Base-by-base conservation (phyloP, 2,888 invertebrate genomes). In the Catocala sponsa region DNA sequence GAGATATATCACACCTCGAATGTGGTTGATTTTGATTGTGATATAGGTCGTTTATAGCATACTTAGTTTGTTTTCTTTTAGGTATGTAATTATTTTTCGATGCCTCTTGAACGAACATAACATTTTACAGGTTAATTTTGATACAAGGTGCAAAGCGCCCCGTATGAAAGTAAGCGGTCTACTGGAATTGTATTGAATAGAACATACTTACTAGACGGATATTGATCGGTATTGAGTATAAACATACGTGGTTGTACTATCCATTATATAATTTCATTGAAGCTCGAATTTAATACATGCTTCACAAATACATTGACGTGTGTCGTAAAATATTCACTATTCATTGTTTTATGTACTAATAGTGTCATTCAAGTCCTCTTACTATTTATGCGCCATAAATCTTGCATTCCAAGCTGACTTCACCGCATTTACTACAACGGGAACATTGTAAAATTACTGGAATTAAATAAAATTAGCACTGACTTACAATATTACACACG, bases 331-430 rank as follows among this genome's bases (percentile, higher is more conserved):
- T 52, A 55, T 64, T 59, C 44, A 61, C 15, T 35, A 57, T 57
- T 59, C 58, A 68, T 55, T 65, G 50, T 63, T 59, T 62, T 48
- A 63, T 15, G 41, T 42, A 50, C 52, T 51, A 60, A 57, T 60
- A 56, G 50, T 56, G 59, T 56, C 46, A 56, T 52, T 60, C 54
- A 67, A 50, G 33, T 42, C 47, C 9, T 58, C 38, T 44, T 12
- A 12, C 46, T 35, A 51, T 38, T 57, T 57, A 52, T 57, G 51
- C 44, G 51, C 46, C 10, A 58, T 58, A 58, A 51, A 51, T 58
- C 44, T 44, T 51, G 15, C 43, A 15, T 13, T 35, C 44, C 35
- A 35, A 25, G 25, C 25, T 25, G 12, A 53, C 47, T 46, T 58
- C 32, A 51, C 44, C 38, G 38, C 46, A 38, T 58, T 57, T 41